Evolutionary conservation across 2,797 vertebrate genomes (phyloP), one percentile per base, ranked within the genome.

Genomic region (Agapornis canus): DNA sequence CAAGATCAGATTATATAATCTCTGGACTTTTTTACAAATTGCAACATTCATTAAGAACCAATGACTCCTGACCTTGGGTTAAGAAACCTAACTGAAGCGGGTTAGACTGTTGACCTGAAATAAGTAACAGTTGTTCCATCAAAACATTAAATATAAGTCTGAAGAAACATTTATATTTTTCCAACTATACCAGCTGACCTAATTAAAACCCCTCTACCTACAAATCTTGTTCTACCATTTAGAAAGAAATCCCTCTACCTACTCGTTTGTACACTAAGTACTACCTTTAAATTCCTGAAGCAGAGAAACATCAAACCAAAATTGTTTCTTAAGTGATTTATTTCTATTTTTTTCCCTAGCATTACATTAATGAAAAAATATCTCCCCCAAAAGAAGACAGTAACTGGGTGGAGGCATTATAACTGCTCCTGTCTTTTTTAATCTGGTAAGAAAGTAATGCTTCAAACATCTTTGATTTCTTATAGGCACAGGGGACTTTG

Each of bases 1-100:
- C 3, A 90, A 92, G 63, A 94, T 66, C 63, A 84, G 60, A 64
- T 89, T 76, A 61, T 75, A 70, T 61, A 69, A 68, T 76, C 66
- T 40, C 60, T 45, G 23, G 60, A 69, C 35, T 84, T 91, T 35
- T 94, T 82, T 37, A 79, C 40, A 66, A 47, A n/a, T 52, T 85
- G 87, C 77, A 64, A 86, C 52, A 77, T 16, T 66, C 63, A 77
- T 64, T 86, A 88, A 77, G 51, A 89, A 52, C 40, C 51, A 78
- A 31, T 68, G 73, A 88, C 47, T 94, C 64, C 56, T 73, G 80
- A 91, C 75, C 66, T 52, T 42, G 59, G 60, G 91, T 91, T 94
- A 92, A 90, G 91, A 94, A 94, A 92, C 66, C 37, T 52, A 71
- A 49, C 69, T 26, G 73, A 88, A 25, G 45, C 56, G 69, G 15